phyloP scores from a whole-genome alignment of 2,888 invertebrate species.

The Cryptops parisi region DNA sequence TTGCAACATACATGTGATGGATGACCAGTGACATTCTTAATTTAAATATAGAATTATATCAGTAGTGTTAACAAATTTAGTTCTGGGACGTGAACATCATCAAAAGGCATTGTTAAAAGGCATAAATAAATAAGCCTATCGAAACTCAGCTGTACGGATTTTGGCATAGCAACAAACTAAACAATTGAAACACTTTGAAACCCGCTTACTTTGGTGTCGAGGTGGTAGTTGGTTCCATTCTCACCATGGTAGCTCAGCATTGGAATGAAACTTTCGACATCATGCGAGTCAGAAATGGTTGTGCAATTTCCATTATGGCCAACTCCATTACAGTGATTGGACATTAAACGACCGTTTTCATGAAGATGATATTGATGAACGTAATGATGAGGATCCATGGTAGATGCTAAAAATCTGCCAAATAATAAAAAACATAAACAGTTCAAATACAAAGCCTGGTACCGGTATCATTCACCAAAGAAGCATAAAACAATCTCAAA shows the following conservation, averaged over 20 bases:
- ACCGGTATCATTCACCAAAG: no score
- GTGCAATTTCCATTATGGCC: slow-evolving; percentile 14
- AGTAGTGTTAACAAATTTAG: no score
- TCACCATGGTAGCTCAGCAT: slow-evolving; percentile 26
- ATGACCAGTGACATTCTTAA: background rate
- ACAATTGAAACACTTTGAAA: background rate
- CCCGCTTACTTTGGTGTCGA: slow-evolving; percentile 44
- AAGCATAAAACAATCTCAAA: no score
- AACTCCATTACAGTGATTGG: slow-evolving; percentile 19
- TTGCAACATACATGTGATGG: no score
- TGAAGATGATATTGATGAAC: slow-evolving; percentile 17
- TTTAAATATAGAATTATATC: no score
- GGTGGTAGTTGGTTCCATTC: slow-evolving; percentile 28
- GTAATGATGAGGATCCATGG: slow-evolving; percentile 16
- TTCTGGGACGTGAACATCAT: no score
- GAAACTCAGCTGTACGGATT: no score
- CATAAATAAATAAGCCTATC: no score
- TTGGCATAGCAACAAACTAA: no score
- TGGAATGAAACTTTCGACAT: slow-evolving; percentile 31
- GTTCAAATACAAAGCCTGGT: no score
- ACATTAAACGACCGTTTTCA: slow-evolving; percentile 20
- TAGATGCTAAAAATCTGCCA: slow-evolving; percentile 15
- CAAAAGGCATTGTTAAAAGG: no score
- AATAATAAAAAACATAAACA: no score
- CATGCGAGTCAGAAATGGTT: slow-evolving; percentile 23